Base-by-base conservation (phyloP, 2,888 invertebrate species). In the Chaetoderma sp. region DNA sequence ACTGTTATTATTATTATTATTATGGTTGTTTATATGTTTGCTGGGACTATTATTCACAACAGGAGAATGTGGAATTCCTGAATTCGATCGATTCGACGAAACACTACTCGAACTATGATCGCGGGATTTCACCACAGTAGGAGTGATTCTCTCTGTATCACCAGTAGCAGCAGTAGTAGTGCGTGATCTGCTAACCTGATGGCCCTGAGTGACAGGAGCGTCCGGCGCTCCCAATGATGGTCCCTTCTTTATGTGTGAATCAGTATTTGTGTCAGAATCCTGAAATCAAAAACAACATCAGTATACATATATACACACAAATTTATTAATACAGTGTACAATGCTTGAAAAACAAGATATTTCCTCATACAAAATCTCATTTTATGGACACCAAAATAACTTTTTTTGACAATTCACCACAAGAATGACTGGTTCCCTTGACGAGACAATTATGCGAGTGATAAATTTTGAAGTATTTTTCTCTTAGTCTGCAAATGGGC, bases 71-170 rank as follows among this genome's bases (percentile, higher is more conserved):
- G 16, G 23, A n/a, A 44, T 49, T 23, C 30, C 50, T 13, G 60
- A 18, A 56, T 59, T 49, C 23, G 78, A 78, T 32, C 76, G 73
- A 56, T 73, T 78, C 18, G 82, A 80, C 10, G 79, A 78, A 23
- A 78, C 79, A 67, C 79, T 81, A 71, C 78, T 81, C 18, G 75
- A 72, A 62, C 80, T 82, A 18, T 74, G 71, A 56, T 82, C 82
- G 8, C 82, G 72, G 50, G 71, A 72, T 56, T 76, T 76, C n/a
- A 65, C 63, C 1, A 67, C 58, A 25, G 44, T 55, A n/a, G n/a
- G n/a, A n/a, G n/a, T n/a, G n/a, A n/a, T n/a, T n/a, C n/a, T n/a
- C n/a, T n/a, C 25, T 30, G 52, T 2, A n/a, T 6, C 47, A 13
- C 10, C 10, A 36, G 58, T 44, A 16, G 63, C 58, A n/a, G 57